Base-by-base conservation (phyloP, 2,113 vertebrate genomes). In the Cariama cristata region DNA sequence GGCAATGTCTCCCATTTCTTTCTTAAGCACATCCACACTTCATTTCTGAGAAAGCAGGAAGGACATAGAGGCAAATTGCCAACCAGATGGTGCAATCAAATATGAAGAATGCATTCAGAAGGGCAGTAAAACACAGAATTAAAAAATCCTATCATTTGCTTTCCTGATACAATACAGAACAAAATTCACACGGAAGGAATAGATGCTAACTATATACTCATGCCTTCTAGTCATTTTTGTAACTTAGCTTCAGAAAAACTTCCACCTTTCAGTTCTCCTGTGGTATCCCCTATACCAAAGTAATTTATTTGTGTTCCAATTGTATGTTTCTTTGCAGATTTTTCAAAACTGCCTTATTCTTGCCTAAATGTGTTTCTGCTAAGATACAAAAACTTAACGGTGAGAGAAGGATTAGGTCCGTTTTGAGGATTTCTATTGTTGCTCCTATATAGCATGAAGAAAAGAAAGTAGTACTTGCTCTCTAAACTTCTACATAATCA, bases 21-120 rank as follows among this genome's bases (percentile, higher is more conserved):
- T 90, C 75, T 67, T 79, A 59, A 94, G 67, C 79, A 69, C 40
- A 82, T 90, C 72, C 67, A 67, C 73, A 14, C 19, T 62, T 45
- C 19, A 53, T 86, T 96, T 96, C 89, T 0, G 16, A 96, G 96
- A 86, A 97, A 96, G 94, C 91, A 83, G 93, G 91, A 76, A 94
- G 82, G 84, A 89, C 49, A 40, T 15, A 11, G 45, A 79, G 93
- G 95, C 97, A 95, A 93, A 88, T 35, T 91, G 95, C 93, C 86
- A 93, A 87, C 42, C 55, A 55, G 38, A 77, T 92, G 96, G 91
- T 83, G 88, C 77, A 94, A 55, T 52, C 7, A 3, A 80, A 62
- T 86, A 75, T 14, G 76, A 72, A 79, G 62, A 82, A 80, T 62
- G 56, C 18, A 32, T 76, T 74, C 82, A 86, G 76, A 64, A 42